Base-by-base conservation (phyloP, 2,113 vertebrate species). In the Balaeniceps rex region DNA sequence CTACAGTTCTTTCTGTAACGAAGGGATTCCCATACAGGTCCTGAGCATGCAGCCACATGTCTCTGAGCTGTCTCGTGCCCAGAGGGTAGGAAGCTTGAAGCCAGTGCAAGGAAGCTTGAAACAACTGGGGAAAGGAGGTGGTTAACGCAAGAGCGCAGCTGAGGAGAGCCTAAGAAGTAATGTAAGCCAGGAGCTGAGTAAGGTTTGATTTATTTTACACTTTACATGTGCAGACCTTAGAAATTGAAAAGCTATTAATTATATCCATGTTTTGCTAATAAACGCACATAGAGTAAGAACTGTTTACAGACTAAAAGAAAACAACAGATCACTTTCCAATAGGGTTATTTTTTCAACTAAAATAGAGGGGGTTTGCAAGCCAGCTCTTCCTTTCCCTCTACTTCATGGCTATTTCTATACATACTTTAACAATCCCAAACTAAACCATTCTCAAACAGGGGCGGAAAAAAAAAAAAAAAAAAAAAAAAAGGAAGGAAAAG, bases 361-460 rank as follows among this genome's bases (percentile, higher is more conserved):
- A 97, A 87, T 17, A 91, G 31, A 90, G 15, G 38, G 29, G 8
- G 2, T 57, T 85, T 94, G 72, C 77, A 93, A 95, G 84, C 92
- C 92, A 91, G 81, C 40, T 90, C 89, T 88, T 95, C 83, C 70
- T 93, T 97, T 91, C 49, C 94, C 76, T 84, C 71, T 96, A 44
- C 81, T 97, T 96, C 93, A 92, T 95, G 94, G 87, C 46, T 97
- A 68, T 90, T 96, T 96, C 91, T 94, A 96, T 86, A 96, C 85
- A 94, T 92, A 83, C 84, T 90, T 95, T 31, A 92, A 97, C 93
- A 97, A 95, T 70, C 44, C 80, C 70, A 87, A 96, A 96, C 24
- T 42, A 87, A 94, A 94, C 65, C 36, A 72, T 87, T 94, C 84
- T 93, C 60, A 93, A 95, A 96, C 3, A 1, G 19, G 46, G 51